Evolutionary conservation across 2,113 vertebrate genomes (phyloP), one percentile per base, ranked within the genome.

Genomic region (Danionella cerebrum): DNA sequence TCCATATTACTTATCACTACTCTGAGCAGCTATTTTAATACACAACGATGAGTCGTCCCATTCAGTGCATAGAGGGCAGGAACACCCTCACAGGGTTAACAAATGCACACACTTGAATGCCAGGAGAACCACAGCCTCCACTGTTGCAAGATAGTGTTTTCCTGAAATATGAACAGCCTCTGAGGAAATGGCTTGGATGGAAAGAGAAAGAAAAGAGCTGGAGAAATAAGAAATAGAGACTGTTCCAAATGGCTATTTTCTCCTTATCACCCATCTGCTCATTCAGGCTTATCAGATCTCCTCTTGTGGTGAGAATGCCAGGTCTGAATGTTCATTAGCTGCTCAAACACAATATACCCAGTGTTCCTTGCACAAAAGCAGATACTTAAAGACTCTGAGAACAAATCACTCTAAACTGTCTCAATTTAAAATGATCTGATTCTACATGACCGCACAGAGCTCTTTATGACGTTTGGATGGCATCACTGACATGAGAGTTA

Each of bases 1-100:
- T 53, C 12, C 9, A 2, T 9, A 6, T 39, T 29, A 25, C 24
- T 24, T 62, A 54, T 25, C 47, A 27, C 22, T 60, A 41, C 16
- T 12, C 42, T 39, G 6, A 35, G 45, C n/a, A 53, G 36, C 31
- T 39, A 59, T 48, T 48, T 36, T 39, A 59, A 69, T 57, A 48
- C 54, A 33, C 27, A n/a, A 39, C 7, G 27, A 51, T 53, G 55
- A 51, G n/a, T 33, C 11, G 36, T 5, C 47, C 16, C 57, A 45
- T 31, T 60, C 50, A 39, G 16, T 14, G 5, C 29, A 6, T 3
- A 3, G 18, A 29, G 65, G 71, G 39, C 59, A 44, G 71, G 50
- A 65, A 58, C 66, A 51, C 66, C 59, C 51, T 58, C 18, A 4
- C 18, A 19, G 51, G 51, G 71, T 69, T 52, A 65, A 65, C 35